These are phyloP conservation scores for Scalopus aquaticus DNA, from an alignment of 2,113 vertebrate species.

Conservation along the genomic window DNA sequence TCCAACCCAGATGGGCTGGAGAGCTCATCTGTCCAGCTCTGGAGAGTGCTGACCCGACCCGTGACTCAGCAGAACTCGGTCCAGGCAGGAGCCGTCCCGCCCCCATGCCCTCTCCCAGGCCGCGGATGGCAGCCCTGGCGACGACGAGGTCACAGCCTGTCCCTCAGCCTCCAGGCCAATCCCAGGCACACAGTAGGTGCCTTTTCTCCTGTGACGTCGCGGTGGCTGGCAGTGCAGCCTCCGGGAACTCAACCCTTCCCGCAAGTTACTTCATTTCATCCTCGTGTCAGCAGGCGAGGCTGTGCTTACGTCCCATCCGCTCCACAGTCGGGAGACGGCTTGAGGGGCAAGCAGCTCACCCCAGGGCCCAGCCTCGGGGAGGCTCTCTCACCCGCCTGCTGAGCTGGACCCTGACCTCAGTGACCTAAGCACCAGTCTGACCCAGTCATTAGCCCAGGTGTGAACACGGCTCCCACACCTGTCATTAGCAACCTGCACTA, in stretches of 20 bases:
- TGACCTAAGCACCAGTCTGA: not conserved
- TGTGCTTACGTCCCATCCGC: not conserved
- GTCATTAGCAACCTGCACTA: constrained; percentile 55
- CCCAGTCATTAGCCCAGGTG: constrained; percentile 70
- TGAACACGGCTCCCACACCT: constrained; percentile 58
- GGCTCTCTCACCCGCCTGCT: not conserved
- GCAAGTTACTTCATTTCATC: not conserved
- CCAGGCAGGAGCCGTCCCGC: not conserved
- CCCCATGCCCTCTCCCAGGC: not conserved
- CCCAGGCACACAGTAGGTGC: not conserved
- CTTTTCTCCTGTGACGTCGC: not conserved
- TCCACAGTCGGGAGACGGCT: not conserved
- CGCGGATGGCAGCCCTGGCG: not conserved
- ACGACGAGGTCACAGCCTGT: not conserved
- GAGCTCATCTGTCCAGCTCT: not conserved
- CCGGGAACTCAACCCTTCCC: not conserved
- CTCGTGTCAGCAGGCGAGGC: not conserved
- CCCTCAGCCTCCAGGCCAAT: not conserved
- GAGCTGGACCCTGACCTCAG: not conserved
- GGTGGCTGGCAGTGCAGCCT: not conserved
- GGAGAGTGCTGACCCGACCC: rapidly evolving
- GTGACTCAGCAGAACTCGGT: not conserved
- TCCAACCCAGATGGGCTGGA: not conserved
- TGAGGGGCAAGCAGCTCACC: not conserved
- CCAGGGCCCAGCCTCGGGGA: not conserved